Base-by-base conservation (phyloP, 23 tunicate genomes). In the Ascidia mentula region DNA sequence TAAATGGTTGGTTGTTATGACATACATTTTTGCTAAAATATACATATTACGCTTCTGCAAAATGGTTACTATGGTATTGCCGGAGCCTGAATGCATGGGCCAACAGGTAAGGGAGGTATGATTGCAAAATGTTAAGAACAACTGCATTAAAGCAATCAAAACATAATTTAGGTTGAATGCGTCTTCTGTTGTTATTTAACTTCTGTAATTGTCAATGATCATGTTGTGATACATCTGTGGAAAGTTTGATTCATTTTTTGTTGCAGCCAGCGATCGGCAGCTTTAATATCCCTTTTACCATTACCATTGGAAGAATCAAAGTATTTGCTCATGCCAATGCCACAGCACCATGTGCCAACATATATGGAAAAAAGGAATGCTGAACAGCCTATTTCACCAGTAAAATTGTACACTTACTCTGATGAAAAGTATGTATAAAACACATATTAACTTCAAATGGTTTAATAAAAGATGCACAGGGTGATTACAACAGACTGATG, bases 231-330 rank as follows among this genome's bases (percentile, higher is more conserved):
- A n/a, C n/a, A 42, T 42, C 15, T 42, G 15, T 15, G 15, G 15
- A 42, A 15, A 9, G 53, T 42, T 42, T 12, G 53, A 9, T 9
- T 42, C 15, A 42, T 81, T 59, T 32, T 42, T 42, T 42, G 53
- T 42, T 42, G 53, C 70, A 88, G 93, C 59, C 97, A 91, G 72
- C 70, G 97, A 0, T 91, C 97, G 5, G 69, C 90, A 6, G 97
- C 89, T 31, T 61, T 91, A 6, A 77, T 91, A 15, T 91, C 97
- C 22, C 72, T 91, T 32, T 83, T 91, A 32, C 97, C 97, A 26
- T 72, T 82, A 24, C 97, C 97, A 4, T 65, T 75, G 39, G 97
- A 91, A 65, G 89, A 80, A 24, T 76, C 97, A n/a, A 74, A 77
- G 6, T 81, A 91, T 82, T 59, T 91, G 60, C 82, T 91, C 69